Evolutionary conservation across 2,888 invertebrate species (phyloP), one percentile per base, ranked within the genome.

Genomic region (Drosophila antonietae): DNA sequence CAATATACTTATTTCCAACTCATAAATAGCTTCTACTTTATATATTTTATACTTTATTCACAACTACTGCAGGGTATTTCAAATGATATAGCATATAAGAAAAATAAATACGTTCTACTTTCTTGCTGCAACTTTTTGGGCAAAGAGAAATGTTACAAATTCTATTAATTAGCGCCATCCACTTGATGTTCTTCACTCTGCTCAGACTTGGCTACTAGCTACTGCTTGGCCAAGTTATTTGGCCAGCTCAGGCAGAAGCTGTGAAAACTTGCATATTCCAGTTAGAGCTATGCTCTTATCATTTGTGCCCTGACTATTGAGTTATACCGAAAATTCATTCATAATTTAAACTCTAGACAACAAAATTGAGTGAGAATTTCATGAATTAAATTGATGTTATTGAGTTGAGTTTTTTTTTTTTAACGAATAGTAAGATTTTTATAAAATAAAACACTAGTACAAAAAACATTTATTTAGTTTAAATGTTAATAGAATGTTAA

Each of bases 81-180:
- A 52, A 39, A 18, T 31, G 8, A 8, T 2, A 28, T 3, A 4
- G 18, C 31, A 18, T 37, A 56, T 70, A 37, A 35, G 28, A 44
- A 55, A 56, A 62, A 28, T 1, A 28, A 59, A 62, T 5, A 39
- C 41, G 46, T 28, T 55, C 64, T 46, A 44, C 23, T 56, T 60
- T 64, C 55, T 53, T 33, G 44, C 60, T 66, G 57, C 58, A 69
- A 39, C 56, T 61, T 75, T 71, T 62, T 65, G 59, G 49, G 33
- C 51, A 44, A 35, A 44, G 60, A 75, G 70, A 83, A 82, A 66
- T 82, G 77, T 73, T 66, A 88, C 73, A 90, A 69, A 80, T 82
- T 82, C 66, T 73, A 47, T 49, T 67, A 78, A 90, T 90, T 85
- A 91, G 63, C 84, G 87, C 88, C 78, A 84, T 28, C 49, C 64